Evolutionary conservation across 2,797 vertebrate genomes (phyloP), one percentile per base, ranked within the genome.

Genomic region (Parauchenoglanis ngamensis): DNA sequence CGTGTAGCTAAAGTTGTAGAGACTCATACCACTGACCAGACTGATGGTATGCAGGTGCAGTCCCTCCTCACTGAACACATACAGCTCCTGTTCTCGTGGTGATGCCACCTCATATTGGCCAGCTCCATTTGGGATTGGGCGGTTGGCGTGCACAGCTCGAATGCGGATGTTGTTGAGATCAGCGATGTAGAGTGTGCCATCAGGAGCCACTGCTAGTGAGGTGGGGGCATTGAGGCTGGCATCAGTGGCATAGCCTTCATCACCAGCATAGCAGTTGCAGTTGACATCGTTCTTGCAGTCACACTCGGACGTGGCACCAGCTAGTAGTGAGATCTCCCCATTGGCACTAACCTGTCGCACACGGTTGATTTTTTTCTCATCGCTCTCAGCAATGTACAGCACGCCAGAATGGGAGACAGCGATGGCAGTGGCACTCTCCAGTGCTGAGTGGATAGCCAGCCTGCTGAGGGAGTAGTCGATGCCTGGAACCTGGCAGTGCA

Each of bases 201-300:
- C 98, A 0, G 98, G 98, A 63, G 98, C 98, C 31, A 98, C 98
- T 0, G 98, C 97, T 92, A 99, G 92, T 80, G 98, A 99, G 5
- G 97, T 97, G 0, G 98, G 98, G 17, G 98, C 97, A 93, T 99
- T 99, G 92, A 99, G 94, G 92, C 97, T 97, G 84, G 98, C 98
- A 0, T 99, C 98, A 0, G 98, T 97, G 59, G 98, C 98, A n/a
- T 99, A 99, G 91, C 97, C 98, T 0, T 99, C 98, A 7, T 99
- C 98, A 1, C 98, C 98, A 25, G 97, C 95, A 94, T 98, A 99
- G 94, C 98, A 99, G 96, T 98, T 98, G 95, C 98, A 99, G 93
- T 98, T 99, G 93, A 99, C 98, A 17, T 99, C 98, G 63, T 99
- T 99, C 94, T 99, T 99, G 95, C 98, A 99, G 96, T 99, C 98